Evolutionary conservation across 1,140 invertebrate genomes (phyloP), one percentile per base, ranked within the genome.

Genomic region (Leucophenga varia): DNA sequence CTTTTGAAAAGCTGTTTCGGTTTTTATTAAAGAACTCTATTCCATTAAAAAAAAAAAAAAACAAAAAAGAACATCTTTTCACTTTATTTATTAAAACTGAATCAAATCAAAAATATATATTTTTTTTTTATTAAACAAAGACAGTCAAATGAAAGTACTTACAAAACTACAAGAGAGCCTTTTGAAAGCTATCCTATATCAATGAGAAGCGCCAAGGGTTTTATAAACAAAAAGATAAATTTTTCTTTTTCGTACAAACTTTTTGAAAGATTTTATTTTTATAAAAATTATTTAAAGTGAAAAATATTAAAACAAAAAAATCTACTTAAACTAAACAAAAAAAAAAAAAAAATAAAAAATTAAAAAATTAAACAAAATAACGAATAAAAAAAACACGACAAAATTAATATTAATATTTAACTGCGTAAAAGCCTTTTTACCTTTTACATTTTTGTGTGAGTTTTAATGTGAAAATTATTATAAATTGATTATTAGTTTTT

Each of bases 151-250:
- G 57, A 74, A 73, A 74, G 59, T 74, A 74, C 71, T 74, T 74
- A 74, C 71, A 74, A 74, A 74, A 72, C 72, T 74, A 74, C 68
- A 72, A 73, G 64, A 74, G 71, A 72, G 68, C 72, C 72, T 61
- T 48, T 68, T 59, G 71, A 73, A 68, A 72, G 72, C 72, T 74
- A 74, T 74, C 72, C 72, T 74, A 74, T 72, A 59, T 68, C 52
- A 74, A 74, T 74, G 72, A n/a, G n/a, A 74, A 74, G 72, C 72
- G 71, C 68, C 72, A 74, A 60, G 64, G 68, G 63, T 71, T 70
- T 74, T 40, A 60, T 71, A 74, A 74, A 74, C 54, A 74, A 71
- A 54, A 71, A 73, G 67, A 58, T 60, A 63, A 64, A 68, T 59
- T 64, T 53, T 57, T 64, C 48, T 61, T 67, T 65, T 67, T 63